Conservation (phyloP, 2,797 vertebrate genomes). For the Lepus townsendii region DNA sequence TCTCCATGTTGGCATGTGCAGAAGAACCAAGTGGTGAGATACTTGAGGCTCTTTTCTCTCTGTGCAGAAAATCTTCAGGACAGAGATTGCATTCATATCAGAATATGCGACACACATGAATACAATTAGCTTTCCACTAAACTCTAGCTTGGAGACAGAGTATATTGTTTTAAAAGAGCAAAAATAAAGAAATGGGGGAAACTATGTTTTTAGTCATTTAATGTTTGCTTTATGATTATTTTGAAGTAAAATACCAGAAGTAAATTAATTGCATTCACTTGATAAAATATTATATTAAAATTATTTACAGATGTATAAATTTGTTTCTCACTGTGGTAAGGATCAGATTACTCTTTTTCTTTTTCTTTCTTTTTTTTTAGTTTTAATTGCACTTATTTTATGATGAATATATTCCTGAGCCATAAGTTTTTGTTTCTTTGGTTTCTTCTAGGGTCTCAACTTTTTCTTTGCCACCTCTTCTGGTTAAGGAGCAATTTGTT, state of each 20-base stretch:
- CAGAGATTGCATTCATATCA: background rate
- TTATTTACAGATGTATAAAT: background rate
- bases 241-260: constrained; percentile 23
- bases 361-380: too few relatives aligned
- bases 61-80: constrained; percentile 32
- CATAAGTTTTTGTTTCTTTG: too few relatives aligned
- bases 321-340: background rate
- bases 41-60: background rate
- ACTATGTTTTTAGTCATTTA: background rate
- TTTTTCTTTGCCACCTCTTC: too few relatives aligned
- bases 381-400: too few relatives aligned
- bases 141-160: background rate
- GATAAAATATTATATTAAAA: constrained; percentile 36
- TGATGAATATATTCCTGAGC: too few relatives aligned
- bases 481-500: too few relatives aligned
- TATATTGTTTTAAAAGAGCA: background rate
- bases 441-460: too few relatives aligned
- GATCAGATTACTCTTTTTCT: background rate
- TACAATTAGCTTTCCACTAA: background rate
- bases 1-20: background rate
- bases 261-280: background rate
- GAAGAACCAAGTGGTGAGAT: background rate
- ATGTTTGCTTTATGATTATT: background rate
- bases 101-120: background rate
- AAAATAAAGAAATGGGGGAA: background rate